A percentile compares a stretch with the other conserved stretches of the same genome.
Conservation (phyloP, 2,113 vertebrate species). For the Mirza zaza region DNA sequence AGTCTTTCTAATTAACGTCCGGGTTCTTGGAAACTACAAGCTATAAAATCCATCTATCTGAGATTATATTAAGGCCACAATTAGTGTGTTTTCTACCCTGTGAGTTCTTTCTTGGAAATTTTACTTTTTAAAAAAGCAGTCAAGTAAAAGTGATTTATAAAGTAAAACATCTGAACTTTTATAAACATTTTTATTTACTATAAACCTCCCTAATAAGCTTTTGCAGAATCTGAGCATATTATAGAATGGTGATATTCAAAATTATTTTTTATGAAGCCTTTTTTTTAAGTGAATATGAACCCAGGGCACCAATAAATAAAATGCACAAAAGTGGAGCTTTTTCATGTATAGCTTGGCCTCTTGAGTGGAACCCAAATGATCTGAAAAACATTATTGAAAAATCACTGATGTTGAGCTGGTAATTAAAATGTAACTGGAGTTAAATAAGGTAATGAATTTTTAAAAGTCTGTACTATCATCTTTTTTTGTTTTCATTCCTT, state of each 20-base stretch:
- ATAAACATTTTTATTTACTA: neutral
- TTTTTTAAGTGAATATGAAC: constrained; percentile 35
- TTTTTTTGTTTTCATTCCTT: constrained; percentile 50
- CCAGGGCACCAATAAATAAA: neutral
- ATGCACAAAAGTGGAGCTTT: neutral
- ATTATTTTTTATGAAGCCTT: neutral
- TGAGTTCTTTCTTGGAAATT: constrained; percentile 40
- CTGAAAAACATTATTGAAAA: neutral
- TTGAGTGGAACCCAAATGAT: neutral
- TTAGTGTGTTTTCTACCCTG: neutral
- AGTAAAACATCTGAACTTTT: constrained; percentile 27
- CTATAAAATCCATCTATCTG: neutral
- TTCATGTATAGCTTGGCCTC: neutral
- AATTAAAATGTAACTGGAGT: constrained; percentile 20
- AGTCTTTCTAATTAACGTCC: constrained; percentile 39
- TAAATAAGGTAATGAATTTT: constrained; percentile 33
- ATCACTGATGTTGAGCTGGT: neutral
- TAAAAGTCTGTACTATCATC: constrained; percentile 2
- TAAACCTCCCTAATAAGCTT: neutral
- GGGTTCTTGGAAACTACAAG: neutral
- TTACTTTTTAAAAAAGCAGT: neutral
- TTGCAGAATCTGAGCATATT: neutral
- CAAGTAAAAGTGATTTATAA: constrained; percentile 48
- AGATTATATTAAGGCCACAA: neutral
- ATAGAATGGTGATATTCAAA: neutral